These are phyloP conservation scores for Hiodon alosoides DNA, from an alignment of 2,113 vertebrate genomes.

Conservation along the genomic window DNA sequence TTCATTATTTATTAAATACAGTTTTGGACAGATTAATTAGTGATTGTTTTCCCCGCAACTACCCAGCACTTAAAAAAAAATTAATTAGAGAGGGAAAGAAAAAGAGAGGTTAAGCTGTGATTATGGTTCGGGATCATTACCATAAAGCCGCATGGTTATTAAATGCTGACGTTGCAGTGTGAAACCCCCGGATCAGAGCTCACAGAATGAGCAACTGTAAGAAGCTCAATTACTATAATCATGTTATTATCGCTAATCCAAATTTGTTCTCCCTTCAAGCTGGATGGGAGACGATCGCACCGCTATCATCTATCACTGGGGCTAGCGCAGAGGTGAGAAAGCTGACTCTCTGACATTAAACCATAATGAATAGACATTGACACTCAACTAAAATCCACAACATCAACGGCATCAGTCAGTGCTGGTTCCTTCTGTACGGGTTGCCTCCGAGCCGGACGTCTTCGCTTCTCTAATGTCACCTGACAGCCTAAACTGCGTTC, in stretches of 20 bases:
- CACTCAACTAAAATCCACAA: conserved; percentile 49
- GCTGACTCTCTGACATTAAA: conserved; percentile 38
- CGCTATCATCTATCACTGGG: conserved; percentile 37
- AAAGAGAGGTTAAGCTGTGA: not conserved
- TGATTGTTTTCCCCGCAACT: not conserved
- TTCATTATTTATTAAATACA: not conserved
- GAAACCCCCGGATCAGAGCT: conserved; percentile 49
- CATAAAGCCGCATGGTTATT: conserved; percentile 40
- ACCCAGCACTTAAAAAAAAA: not conserved
- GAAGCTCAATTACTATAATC: conserved; percentile 70
- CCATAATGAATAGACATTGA: conserved; percentile 41
- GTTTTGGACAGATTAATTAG: not conserved
- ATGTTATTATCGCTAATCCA: conserved; percentile 66
- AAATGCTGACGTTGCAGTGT: conserved; percentile 44
- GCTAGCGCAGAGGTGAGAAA: conserved; percentile 55
- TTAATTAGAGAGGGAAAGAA: not conserved
- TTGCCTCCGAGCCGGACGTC: conserved; percentile 57
- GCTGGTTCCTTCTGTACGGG: conserved; percentile 31
- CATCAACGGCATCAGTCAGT: conserved; percentile 49
- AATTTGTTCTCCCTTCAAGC: conserved; percentile 41
- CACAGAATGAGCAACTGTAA: conserved; percentile 66
- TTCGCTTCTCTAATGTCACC: conserved; percentile 63
- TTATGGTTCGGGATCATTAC: conserved; percentile 21
- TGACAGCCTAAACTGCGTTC: conserved; percentile 57
- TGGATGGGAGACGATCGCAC: conserved; percentile 14